Conservation (phyloP, 1,140 invertebrate genomes). For the Helicorthomorpha holstii region DNA sequence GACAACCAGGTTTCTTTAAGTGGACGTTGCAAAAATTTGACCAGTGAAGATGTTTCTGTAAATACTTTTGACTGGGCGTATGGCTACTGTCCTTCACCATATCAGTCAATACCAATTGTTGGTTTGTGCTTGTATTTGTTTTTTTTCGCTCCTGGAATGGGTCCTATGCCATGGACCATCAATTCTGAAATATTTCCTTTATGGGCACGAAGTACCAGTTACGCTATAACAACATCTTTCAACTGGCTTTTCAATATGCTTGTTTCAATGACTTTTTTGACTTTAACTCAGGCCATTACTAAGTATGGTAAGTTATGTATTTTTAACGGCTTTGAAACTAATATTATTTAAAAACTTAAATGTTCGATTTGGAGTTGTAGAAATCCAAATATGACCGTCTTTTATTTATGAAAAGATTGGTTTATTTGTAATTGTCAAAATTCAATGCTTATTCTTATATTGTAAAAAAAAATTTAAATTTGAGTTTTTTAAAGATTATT, state of each 20-base stretch:
- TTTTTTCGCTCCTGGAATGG: conserved; percentile 39
- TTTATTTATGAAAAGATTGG: too few relatives aligned
- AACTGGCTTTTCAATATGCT: conserved; percentile 43
- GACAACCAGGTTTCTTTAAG: background rate
- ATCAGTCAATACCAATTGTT: conserved; percentile 32
- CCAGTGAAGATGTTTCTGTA: background rate
- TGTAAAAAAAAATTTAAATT: background rate
- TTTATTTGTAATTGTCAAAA: too few relatives aligned
- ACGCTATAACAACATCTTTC: conserved; percentile 35
- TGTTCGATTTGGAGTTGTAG: background rate
- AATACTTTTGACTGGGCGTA: conserved; percentile 22
- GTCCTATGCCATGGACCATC: conserved; percentile 46
- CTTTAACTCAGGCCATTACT: conserved; percentile 29
- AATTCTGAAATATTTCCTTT: conserved; percentile 46
- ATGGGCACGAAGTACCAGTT: conserved; percentile 39
- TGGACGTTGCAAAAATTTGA: conserved; percentile 10
- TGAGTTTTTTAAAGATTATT: conserved; percentile 5
- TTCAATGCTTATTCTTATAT: too few relatives aligned
- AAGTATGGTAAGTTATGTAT: conserved; percentile 26
- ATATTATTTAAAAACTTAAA: background rate
- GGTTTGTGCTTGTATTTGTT: conserved; percentile 34
- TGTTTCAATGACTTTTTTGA: conserved; percentile 41
- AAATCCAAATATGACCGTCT: background rate
- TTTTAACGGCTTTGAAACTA: background rate
- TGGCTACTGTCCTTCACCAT: conserved; percentile 32